Evolutionary conservation across 2,888 invertebrate species (phyloP).

Genomic region (Hydrotaea diabolus): DNA sequence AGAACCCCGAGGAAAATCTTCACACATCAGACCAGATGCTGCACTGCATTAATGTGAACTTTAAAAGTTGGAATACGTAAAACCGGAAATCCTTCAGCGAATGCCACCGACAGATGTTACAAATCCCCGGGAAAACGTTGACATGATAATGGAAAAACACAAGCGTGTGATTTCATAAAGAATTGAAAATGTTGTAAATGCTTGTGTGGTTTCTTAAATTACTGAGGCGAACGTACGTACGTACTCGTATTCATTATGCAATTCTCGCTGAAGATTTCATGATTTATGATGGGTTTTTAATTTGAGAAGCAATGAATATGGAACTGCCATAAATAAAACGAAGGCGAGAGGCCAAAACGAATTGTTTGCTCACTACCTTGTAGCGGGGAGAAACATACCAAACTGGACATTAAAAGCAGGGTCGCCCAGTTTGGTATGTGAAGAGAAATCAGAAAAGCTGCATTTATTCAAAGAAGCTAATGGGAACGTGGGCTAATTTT

Average conservation of each 20-base stretch:
- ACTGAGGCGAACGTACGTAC: slow-evolving; percentile 23
- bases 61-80: slow-evolving; percentile 1
- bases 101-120: neutral
- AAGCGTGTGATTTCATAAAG: neutral
- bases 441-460: no score
- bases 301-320: slow-evolving; percentile 14
- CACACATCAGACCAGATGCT: neutral
- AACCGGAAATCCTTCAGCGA: neutral
- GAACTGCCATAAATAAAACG: neutral
- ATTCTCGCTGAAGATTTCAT: neutral
- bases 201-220: neutral
- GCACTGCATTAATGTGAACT: neutral
- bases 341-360: neutral
- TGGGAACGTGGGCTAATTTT: no score
- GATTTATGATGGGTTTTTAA: slow-evolving; percentile 47
- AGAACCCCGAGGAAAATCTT: no score
- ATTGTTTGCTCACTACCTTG: neutral
- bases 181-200: no score
- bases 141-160: slow-evolving; percentile 2
- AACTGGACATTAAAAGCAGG: no score
- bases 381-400: no score
- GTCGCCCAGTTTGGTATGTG: no score
- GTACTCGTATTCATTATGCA: neutral
- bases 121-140: neutral
- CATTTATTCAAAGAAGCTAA: no score